These are phyloP conservation scores for Perca schrenkii DNA, from an alignment of 2,113 vertebrate species.

Conservation along the genomic window DNA sequence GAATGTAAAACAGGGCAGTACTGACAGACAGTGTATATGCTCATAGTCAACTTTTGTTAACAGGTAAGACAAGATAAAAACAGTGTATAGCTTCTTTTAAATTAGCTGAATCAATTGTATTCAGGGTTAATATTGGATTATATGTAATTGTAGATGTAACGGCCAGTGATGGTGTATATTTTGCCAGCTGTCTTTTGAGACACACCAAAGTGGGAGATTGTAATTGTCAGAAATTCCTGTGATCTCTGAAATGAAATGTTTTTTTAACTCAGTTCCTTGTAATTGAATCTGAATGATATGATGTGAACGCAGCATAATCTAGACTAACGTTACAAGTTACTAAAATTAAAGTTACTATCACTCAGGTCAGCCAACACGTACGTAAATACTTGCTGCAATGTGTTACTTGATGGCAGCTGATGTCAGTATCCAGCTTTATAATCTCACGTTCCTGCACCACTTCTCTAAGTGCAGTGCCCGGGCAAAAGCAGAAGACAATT, in stretches of 20 bases:
- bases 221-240: background rate
- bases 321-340: background rate
- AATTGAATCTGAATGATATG: background rate
- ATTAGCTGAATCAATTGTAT: background rate
- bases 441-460: background rate
- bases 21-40: background rate
- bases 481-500: background rate
- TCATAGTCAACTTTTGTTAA: background rate
- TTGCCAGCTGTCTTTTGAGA: background rate
- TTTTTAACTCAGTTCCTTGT: background rate
- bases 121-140: background rate
- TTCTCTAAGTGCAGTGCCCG: background rate
- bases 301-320: background rate
- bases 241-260: background rate
- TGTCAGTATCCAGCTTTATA: background rate
- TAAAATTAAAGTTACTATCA: background rate
- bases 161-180: background rate
- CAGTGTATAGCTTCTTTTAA: background rate
- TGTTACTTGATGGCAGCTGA: slow-evolving; percentile 1
- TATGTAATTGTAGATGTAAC: background rate
- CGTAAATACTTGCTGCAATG: background rate
- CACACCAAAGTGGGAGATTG: background rate
- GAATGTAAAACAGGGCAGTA: background rate
- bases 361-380: background rate
- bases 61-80: background rate